Evolutionary conservation across 2,113 vertebrate genomes (phyloP).

Genomic region (Ammospiza nelsoni): DNA sequence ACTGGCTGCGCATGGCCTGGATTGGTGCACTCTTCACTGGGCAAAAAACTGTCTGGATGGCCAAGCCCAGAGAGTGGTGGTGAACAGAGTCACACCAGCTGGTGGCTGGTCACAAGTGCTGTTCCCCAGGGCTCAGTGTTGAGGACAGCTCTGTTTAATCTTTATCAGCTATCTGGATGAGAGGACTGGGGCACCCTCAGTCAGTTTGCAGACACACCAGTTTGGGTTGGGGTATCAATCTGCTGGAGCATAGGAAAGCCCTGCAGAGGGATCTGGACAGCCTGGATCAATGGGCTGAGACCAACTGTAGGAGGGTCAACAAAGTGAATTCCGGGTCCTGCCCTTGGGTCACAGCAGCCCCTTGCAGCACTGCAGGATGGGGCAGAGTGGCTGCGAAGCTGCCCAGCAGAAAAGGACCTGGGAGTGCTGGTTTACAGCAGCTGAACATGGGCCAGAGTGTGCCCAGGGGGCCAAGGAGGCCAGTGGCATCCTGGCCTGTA

Average conservation of each 20-base stretch:
- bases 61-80: too few relatives aligned
- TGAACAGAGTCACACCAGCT: background rate
- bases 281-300: rapidly evolving
- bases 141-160: background rate
- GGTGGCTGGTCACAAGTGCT: background rate
- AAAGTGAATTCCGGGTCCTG: rapidly evolving
- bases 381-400: background rate
- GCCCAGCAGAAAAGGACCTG: background rate
- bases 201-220: background rate
- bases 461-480: background rate
- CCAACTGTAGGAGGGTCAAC: rapidly evolving
- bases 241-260: background rate
- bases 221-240: background rate
- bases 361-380: background rate
- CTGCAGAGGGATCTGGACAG: background rate
- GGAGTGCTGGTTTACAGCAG: rapidly evolving
- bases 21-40: background rate
- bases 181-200: rapidly evolving
- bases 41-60: background rate
- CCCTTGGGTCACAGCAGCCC: background rate
- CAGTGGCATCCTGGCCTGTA: background rate
- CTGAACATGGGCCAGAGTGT: background rate
- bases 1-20: background rate
- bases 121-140: background rate
- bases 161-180: background rate